Base-by-base conservation (phyloP, 2,113 vertebrate species). In the Andinoacara biseriatus region DNA sequence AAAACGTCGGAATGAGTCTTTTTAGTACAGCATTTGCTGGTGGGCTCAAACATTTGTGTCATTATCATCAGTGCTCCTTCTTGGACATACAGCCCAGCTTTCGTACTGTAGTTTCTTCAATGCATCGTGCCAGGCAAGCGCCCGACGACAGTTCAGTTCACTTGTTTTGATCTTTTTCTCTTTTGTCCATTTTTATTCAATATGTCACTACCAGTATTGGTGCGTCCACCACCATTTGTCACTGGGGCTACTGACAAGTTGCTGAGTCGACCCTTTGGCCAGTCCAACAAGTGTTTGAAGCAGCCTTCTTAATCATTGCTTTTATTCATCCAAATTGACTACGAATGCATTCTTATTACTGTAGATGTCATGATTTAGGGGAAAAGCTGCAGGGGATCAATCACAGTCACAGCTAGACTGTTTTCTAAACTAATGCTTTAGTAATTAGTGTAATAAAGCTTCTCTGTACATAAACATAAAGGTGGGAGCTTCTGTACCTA, bases 381-480 rank as follows among this genome's bases (percentile, higher is more conserved):
- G 33, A 31, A 20, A 15, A 1, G 10, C 74, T 58, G 3, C n/a
- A 35, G 29, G 6, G 52, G n/a, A 76, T 67, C 56, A 57, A 40
- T 11, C 10, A 69, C 5, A 38, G n/a, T 75, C 13, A 75, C 29
- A 67, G 26, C 8, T 5, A 67, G 26, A 67, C 46, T 46, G 65
- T 69, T 49, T 49, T 69, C 24, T 24, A 69, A 49, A 69, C 20
- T 49, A 69, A 49, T 52, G 26, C 49, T 29, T 69, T 49, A 29
- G 29, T 69, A 11, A 33, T 40, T 49, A 49, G 76, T 49, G 35
- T 43, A 69, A 31, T 69, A 52, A 69, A 69, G 24, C 15, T 69
- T 69, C 15, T 76, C 4, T 79, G 46, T 79, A 31, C 75, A 74
- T 57, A 38, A 26, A 58, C 33, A 75, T 18, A 33, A 33, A 82